phyloP scores from a whole-genome alignment of 2,797 vertebrate genomes.

The Euphonia xanthogaster region DNA sequence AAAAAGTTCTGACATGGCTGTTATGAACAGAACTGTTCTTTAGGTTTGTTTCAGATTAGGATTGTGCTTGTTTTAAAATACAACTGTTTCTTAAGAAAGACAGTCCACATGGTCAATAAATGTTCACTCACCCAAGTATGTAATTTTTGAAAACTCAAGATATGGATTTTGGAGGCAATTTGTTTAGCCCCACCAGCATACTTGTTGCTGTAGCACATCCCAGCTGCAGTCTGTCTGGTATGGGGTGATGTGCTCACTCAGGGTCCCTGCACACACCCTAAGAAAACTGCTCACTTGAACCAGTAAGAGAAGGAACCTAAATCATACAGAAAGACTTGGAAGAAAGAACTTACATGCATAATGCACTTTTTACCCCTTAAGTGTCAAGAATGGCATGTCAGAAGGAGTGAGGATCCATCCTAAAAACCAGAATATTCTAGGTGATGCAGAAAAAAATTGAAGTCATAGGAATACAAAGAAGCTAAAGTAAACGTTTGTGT shows the following conservation, averaged over 20 bases:
- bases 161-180: not conserved
- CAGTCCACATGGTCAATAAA: not conserved
- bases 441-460: not conserved
- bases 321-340: not conserved
- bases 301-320: not conserved
- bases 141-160: not conserved
- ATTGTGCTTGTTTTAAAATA: not conserved
- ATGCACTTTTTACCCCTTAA: not conserved
- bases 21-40: not conserved
- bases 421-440: not conserved
- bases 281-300: not conserved
- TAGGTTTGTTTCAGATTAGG: not conserved
- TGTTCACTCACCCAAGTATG: not conserved
- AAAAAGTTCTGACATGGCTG: not conserved
- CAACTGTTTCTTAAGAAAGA: not conserved
- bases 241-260: fast-evolving
- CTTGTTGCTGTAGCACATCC: not conserved
- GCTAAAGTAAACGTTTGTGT: not conserved
- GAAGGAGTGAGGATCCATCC: not conserved
- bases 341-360: not conserved
- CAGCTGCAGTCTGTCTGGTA: not conserved
- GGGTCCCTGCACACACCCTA: not conserved
- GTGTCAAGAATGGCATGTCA: not conserved
- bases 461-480: not conserved
- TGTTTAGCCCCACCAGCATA: not conserved